phyloP scores from a whole-genome alignment of 2,113 vertebrate genomes.

The Oplegnathus fasciatus region DNA sequence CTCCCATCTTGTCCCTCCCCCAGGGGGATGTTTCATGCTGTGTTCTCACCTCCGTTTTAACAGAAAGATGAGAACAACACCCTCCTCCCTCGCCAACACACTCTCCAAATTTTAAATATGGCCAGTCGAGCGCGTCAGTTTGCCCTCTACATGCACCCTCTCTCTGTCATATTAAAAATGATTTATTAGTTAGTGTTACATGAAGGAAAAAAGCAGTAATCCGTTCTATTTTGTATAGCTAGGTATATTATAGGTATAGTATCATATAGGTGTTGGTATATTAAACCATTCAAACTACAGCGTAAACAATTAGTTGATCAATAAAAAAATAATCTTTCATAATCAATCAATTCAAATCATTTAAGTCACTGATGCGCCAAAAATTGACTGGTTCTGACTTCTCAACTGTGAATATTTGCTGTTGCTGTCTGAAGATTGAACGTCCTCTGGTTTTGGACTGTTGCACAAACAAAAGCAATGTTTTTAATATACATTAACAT shows the following conservation, averaged over 20 bases:
- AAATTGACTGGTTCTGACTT: background rate
- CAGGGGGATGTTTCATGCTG: constrained; percentile 30
- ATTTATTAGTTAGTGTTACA: background rate
- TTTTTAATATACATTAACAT: background rate
- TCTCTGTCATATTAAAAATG: background rate
- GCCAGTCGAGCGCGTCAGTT: constrained; percentile 35
- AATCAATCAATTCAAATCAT: too few species aligned
- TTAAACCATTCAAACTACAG: background rate
- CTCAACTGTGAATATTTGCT: background rate
- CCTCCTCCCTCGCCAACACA: constrained; percentile 1
- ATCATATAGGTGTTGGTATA: too few species aligned
- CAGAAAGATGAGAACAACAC: constrained; percentile 23
- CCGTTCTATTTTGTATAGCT: too few species aligned
- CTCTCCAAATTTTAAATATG: constrained; percentile 42
- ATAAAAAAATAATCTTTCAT: background rate
- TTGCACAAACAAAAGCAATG: background rate
- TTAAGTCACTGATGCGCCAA: too few species aligned
- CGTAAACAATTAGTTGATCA: background rate
- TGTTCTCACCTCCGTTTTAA: constrained; percentile 59
- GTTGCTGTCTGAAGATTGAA: background rate
- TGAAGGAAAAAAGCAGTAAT: background rate
- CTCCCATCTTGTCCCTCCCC: constrained; percentile 19
- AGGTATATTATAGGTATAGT: too few species aligned
- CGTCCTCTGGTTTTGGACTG: background rate
- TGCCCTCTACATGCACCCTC: constrained; percentile 44